phyloP scores from a whole-genome alignment of 2,797 vertebrate species.

The Kryptolebias ocellatus region DNA sequence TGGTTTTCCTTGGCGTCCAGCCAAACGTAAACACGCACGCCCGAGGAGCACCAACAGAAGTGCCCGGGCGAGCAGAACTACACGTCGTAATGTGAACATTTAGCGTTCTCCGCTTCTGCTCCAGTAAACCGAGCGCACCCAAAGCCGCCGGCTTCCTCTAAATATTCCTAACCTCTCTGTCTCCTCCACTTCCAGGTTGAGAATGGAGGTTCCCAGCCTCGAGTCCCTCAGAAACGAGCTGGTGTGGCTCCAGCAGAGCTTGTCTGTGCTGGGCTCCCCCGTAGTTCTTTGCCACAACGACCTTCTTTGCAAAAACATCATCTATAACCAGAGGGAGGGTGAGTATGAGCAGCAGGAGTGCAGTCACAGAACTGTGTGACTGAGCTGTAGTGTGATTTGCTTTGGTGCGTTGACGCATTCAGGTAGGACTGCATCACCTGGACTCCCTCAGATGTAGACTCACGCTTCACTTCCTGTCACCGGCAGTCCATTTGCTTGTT shows the following conservation, averaged over 20 bases:
- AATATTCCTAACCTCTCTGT: background rate
- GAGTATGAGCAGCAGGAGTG: slow-evolving; percentile 69
- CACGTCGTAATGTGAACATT: no score
- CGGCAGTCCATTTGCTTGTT: slow-evolving; percentile 14
- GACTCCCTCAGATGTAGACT: slow-evolving; percentile 40
- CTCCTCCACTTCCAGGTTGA: slow-evolving; percentile 81
- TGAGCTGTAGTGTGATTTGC: slow-evolving; percentile 56
- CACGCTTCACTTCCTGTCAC: slow-evolving; percentile 50
- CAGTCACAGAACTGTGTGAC: slow-evolving; percentile 51
- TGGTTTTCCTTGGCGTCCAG: no score
- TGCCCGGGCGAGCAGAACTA: background rate
- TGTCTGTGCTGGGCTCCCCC: slow-evolving; percentile 92
- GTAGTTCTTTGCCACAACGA: slow-evolving; percentile 99
- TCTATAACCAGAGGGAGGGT: slow-evolving; percentile 94
- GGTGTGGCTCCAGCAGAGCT: slow-evolving; percentile 92
- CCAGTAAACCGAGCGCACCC: background rate
- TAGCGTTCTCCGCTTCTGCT: background rate
- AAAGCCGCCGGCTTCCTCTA: background rate
- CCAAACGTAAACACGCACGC: no score
- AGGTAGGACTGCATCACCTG: slow-evolving; percentile 60
- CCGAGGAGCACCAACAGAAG: no score
- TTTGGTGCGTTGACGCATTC: background rate
- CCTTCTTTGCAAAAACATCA: slow-evolving; percentile 99
- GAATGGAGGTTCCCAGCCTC: slow-evolving; percentile 86
- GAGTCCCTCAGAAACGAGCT: slow-evolving; percentile 90